Base-by-base conservation (phyloP, 2,888 invertebrate species). In the Drosophila conformis region DNA sequence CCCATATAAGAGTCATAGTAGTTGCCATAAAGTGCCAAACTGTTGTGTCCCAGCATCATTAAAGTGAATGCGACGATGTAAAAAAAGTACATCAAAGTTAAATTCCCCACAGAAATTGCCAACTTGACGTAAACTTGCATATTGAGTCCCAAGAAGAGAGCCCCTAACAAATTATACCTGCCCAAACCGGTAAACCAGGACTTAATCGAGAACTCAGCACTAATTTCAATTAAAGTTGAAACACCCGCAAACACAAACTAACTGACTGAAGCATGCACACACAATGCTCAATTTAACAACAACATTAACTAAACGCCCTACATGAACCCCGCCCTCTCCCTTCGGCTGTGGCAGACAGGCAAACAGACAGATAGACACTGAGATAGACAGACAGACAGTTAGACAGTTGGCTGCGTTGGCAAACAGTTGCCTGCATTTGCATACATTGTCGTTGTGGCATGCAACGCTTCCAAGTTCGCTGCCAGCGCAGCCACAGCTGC, bases 171-270 rank as follows among this genome's bases (percentile, higher is more conserved):
- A 52, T 38, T 11, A 42, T 49, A 57, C 31, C 51, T 52, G 56
- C 56, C 38, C 42, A 88, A 72, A 59, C 70, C 65, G 35, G 46
- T 38, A 15, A 65, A 68, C 61, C 66, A 68, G 49, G 58, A 65
- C 75, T 70, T 87, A 80, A 87, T 84, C 78, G 83, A 82, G 69
- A 84, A 70, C 73, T 76, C 70, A 61, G 68, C 75, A 89, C 82
- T 90, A 89, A 90, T 87, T 89, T 87, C 89, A 90, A 90, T 87
- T 87, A 90, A 82, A 88, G 69, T 74, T 72, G 78, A 60, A 84
- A 74, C 62, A 84, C 66, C 69, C 64, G 71, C 71, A 81, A 83
- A 73, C 71, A 58, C 56, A 51, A 53, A 73, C 58, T 54, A 27
- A 36, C 29, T 53, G 25, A 46, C 25, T 48, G 25, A 33, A 58